Evolutionary conservation across 2,797 vertebrate species (phyloP).

Genomic region (Schizothorax lantsangensis): DNA sequence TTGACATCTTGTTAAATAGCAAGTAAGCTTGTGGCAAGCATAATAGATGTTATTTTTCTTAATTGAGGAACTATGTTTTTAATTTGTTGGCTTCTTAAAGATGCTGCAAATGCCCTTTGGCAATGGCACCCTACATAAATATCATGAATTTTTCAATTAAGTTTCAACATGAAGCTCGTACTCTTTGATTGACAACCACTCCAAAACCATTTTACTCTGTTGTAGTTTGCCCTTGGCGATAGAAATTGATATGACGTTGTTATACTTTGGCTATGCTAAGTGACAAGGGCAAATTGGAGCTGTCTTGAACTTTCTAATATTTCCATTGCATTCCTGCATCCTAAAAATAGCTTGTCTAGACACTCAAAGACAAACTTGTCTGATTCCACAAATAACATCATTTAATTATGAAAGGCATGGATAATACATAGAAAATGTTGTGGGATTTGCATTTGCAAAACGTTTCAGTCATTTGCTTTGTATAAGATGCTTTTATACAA

Average conservation of each 20-base stretch:
- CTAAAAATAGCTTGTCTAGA: conserved; percentile 49
- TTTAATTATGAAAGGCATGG: not conserved
- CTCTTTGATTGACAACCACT: conserved; percentile 59
- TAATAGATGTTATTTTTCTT: not conserved
- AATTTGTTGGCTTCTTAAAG: conserved; percentile 14
- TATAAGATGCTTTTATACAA: not conserved
- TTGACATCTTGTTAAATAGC: not conserved
- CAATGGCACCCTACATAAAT: conserved; percentile 47
- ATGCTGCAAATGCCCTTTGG: conserved; percentile 46
- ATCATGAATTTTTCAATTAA: conserved; percentile 59
- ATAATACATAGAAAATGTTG: not conserved
- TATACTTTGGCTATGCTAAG: conserved; percentile 41
- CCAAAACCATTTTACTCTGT: conserved; percentile 42
- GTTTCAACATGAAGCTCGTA: conserved; percentile 38
- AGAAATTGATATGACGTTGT: conserved; percentile 48
- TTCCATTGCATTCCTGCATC: not conserved
- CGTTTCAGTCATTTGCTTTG: not conserved
- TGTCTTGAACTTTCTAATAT: conserved; percentile 27
- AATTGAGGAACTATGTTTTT: conserved; percentile 24
- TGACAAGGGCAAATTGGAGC: conserved; percentile 51
- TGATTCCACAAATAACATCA: conserved; percentile 26
- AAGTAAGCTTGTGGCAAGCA: not conserved
- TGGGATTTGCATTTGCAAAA: not conserved
- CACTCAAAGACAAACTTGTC: conserved; percentile 10
- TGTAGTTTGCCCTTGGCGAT: conserved; percentile 53